Base-by-base conservation (phyloP, 2,113 vertebrate genomes). In the Channa maculata region DNA sequence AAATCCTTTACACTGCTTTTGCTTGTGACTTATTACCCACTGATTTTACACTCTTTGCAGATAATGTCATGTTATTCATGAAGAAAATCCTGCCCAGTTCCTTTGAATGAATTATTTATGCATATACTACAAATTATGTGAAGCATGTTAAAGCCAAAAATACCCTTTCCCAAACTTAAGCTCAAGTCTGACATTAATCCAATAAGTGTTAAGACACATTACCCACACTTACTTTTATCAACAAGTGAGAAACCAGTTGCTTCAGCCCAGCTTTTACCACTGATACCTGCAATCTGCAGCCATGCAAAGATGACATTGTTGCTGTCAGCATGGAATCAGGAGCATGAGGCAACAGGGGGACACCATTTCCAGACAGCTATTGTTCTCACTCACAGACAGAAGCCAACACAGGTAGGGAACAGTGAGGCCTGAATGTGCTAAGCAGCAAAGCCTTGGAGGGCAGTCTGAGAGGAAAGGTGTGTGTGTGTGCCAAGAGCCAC, bases 311-410 rank as follows among this genome's bases (percentile, higher is more conserved):
- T 41, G 71, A 71, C 60, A 77, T 80, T 72, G 73, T 71, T 69
- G 69, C 52, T 61, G 55, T 53, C 79, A 83, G 61, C 67, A 33
- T 51, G 72, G 61, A 60, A 70, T 78, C 75, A 72, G 67, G 67
- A 52, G 73, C 72, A 70, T n/a, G 54, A 41, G 80, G 76, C 48
- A 58, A 83, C 55, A 61, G 57, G 50, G 62, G 33, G 52, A 69
- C 34, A 53, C 65, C 45, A 54, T 84, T 88, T 84, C 74, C 80
- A 85, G 66, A 77, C 74, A 65, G 61, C 78, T 58, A 86, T 90
- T 91, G 83, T 88, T 82, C 58, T 58, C 58, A 34, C 69, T 80
- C 71, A 49, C 74, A 53, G 58, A 84, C 70, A 69, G 71, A 77
- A 72, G 65, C 85, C 83, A 86, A 44, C 51, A 13, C 71, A 85